Base-by-base conservation (phyloP, 2,113 vertebrate species). In the Phrynosoma platyrhinos region DNA sequence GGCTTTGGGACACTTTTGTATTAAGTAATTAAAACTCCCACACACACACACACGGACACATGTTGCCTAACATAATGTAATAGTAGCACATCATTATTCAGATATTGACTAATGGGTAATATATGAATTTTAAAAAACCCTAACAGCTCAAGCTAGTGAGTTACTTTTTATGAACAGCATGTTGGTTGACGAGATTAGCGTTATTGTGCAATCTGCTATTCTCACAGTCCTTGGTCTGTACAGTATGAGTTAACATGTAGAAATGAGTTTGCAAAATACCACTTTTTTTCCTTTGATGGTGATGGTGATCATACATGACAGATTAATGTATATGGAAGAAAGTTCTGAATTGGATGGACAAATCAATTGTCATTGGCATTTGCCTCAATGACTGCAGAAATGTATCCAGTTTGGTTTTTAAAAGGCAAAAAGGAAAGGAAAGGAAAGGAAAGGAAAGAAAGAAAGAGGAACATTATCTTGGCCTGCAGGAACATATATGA, bases 401-500 rank as follows among this genome's bases (percentile, higher is more conserved):
- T 74, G 1, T 0, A 36, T 14, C 40, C 74, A 89, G 89, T 85
- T 83, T 23, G 2, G 80, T 12, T 83, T 89, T 90, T 64, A 20
- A 64, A 64, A 62, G 14, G 42, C 2, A 47, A 47, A 47, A 47
- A 47, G 6, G 42, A 47, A 47, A 80, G 87, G 74, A 82, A 91
- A 79, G 69, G 42, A 20, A n/a, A n/a, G n/a, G n/a, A n/a, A n/a
- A n/a, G n/a, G n/a, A n/a, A n/a, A n/a, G n/a, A n/a, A n/a, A n/a
- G n/a, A 87, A 89, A 71, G 66, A 89, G 71, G 74, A 66, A 88
- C 13, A 5, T 0, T 18, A 80, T 25, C 52, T 89, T 90, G 52
- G 88, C 86, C 93, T 94, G 13, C 32, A 87, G 81, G 77, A 88
- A 14, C 27, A 74, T 91, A 84, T 95, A 94, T 91, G 85, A 88